Conservation (phyloP, 2,888 invertebrate genomes). For the Pyrrhia umbra region DNA sequence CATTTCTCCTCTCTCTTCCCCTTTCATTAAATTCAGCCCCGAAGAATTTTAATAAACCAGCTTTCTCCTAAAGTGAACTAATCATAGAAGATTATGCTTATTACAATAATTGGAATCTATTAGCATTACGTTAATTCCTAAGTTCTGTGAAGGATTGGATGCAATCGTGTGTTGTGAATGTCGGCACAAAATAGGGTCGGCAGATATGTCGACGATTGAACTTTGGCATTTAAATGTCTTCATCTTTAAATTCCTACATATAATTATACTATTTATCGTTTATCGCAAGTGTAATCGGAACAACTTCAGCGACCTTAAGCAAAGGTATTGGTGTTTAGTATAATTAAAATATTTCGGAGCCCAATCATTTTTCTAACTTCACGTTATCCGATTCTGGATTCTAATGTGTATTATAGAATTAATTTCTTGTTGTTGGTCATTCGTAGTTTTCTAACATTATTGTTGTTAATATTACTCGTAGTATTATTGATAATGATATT, state of each 20-base stretch:
- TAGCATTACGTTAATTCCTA: conserved; percentile 60
- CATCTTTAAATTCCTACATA: conserved; percentile 76
- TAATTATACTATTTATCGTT: conserved; percentile 67
- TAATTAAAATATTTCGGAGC: not conserved
- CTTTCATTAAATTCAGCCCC: conserved; percentile 21
- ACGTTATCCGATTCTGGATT: not conserved
- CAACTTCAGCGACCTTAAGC: conserved; percentile 33
- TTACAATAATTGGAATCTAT: conserved; percentile 53
- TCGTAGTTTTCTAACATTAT: too few relatives aligned
- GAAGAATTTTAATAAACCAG: conserved; percentile 16
- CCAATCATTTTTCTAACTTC: not conserved
- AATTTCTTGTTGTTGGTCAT: too few relatives aligned
- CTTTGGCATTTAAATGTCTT: conserved; percentile 82
- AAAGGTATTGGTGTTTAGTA: conserved; percentile 28
- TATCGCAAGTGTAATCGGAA: conserved; percentile 48
- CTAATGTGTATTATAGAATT: not conserved
- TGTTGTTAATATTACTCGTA: too few relatives aligned
- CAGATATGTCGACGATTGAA: conserved; percentile 77
- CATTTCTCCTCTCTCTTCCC: conserved; percentile 51
- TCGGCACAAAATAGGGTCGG: conserved; percentile 78
- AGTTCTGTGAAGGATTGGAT: conserved; percentile 71
- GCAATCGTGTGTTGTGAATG: conserved; percentile 78
- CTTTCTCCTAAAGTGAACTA: conserved; percentile 42
- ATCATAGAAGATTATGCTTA: conserved; percentile 42
- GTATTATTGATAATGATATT: too few relatives aligned